Evolutionary conservation across 1,140 invertebrate species (phyloP).

Genomic region (Cheumatopsyche charites): DNA sequence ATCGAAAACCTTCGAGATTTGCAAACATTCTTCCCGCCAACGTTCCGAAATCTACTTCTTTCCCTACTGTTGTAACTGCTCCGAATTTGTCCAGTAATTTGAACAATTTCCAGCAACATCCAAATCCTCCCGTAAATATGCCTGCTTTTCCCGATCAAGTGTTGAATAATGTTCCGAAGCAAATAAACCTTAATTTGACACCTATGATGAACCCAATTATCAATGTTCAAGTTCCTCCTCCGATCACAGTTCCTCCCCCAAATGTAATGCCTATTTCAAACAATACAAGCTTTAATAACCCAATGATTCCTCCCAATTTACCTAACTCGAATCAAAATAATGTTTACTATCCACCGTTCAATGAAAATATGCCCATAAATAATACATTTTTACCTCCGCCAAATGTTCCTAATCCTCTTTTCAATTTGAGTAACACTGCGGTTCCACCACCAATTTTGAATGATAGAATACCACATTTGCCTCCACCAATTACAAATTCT

Average conservation of each 20-base stretch:
- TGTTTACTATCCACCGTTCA: not conserved
- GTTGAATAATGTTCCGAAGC: not conserved
- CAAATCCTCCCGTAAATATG: slow-evolving; percentile 1
- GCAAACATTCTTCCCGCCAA: slow-evolving; percentile 6
- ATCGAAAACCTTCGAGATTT: slow-evolving; percentile 31
- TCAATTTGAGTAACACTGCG: not conserved
- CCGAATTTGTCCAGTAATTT: not conserved
- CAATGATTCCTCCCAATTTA: not conserved
- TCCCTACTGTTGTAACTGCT: not conserved
- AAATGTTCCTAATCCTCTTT: not conserved
- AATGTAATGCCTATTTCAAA: not conserved
- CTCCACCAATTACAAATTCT: not conserved
- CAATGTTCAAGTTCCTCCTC: slow-evolving; percentile 4
- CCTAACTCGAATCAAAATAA: not conserved
- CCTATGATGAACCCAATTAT: not conserved
- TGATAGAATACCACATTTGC: not conserved
- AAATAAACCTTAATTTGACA: not conserved
- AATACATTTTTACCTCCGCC: not conserved
- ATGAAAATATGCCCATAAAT: not conserved
- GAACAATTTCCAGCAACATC: not conserved
- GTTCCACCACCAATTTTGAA: slow-evolving; percentile 20
- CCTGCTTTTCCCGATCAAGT: slow-evolving; percentile 1
- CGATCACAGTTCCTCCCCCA: not conserved
- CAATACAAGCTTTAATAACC: not conserved
- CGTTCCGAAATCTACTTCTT: not conserved